A percentile compares a stretch with the other conserved stretches of the same genome.
Conservation (phyloP, 2,797 vertebrate genomes). For the Morus bassanus region DNA sequence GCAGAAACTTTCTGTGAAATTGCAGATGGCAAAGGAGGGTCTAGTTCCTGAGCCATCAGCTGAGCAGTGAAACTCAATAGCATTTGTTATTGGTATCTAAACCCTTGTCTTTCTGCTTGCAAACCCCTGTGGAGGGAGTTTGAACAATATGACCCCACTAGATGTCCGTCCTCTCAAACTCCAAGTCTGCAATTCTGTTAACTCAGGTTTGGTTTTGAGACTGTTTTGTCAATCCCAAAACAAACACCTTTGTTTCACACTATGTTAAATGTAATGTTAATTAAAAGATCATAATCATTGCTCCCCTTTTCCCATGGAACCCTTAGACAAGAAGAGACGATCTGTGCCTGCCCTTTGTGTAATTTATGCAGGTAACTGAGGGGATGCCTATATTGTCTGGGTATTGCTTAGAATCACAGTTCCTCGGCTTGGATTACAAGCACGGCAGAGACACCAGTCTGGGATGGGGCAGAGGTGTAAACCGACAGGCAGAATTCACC, state of each 20-base stretch:
- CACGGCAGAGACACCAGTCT: background rate
- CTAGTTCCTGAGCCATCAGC: background rate
- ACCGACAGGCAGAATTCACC: background rate
- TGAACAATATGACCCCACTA: background rate
- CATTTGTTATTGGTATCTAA: background rate
- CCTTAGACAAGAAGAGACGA: background rate
- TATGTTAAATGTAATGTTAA: constrained; percentile 58
- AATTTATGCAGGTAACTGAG: background rate
- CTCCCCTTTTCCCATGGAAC: constrained; percentile 48
- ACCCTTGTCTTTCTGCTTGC: background rate
- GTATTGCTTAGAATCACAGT: background rate
- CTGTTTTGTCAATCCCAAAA: constrained; percentile 54
- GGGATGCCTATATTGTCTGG: background rate
- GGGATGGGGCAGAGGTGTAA: background rate
- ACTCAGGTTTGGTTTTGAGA: background rate
- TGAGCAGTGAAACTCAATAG: background rate
- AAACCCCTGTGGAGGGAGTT: background rate
- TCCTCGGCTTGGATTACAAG: background rate
- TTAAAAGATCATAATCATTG: constrained; percentile 75
- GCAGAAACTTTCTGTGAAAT: background rate
- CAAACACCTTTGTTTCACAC: constrained; percentile 56
- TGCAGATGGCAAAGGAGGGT: background rate
- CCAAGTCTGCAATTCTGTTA: background rate
- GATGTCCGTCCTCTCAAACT: background rate
- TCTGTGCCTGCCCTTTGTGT: background rate